These are phyloP conservation scores for Chelmon rostratus DNA, from an alignment of 2,797 vertebrate genomes.

Conservation along the genomic window DNA sequence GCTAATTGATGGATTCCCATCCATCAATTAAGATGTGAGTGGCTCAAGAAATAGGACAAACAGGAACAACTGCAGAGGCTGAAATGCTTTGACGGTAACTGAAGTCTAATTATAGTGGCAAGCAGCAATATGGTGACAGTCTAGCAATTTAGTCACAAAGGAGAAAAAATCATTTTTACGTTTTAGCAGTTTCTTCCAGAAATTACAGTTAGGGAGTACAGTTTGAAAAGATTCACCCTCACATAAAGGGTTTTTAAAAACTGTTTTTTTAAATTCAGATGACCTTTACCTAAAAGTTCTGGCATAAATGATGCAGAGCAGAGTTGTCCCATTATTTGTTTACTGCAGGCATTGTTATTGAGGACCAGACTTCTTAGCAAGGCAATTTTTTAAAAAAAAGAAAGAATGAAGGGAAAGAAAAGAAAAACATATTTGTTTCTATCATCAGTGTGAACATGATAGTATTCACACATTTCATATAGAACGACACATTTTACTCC, in stretches of 20 bases:
- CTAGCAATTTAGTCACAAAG: slow-evolving; percentile 10
- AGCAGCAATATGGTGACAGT: not conserved
- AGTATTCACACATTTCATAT: not conserved
- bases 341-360: not conserved
- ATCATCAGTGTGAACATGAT: not conserved
- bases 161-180: not conserved
- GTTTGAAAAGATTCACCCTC: not conserved
- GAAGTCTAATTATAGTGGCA: slow-evolving; percentile 34
- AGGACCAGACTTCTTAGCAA: not conserved
- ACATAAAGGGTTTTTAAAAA: not conserved
- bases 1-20: slow-evolving; percentile 45
- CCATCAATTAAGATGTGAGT: slow-evolving; percentile 47
- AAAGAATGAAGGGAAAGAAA: not conserved
- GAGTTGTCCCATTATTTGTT: not conserved
- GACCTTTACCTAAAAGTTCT: not conserved
- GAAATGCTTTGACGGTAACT: slow-evolving; percentile 17
- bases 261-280: not conserved
- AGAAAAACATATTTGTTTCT: not conserved
- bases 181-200: not conserved
- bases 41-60: slow-evolving; percentile 16
- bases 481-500: not conserved
- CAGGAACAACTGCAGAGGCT: slow-evolving; percentile 7
- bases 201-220: not conserved
- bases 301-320: not conserved
- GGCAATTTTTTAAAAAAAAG: not conserved